Evolutionary conservation across 2,113 vertebrate species (phyloP).

Genomic region (Mastomys coucha): DNA sequence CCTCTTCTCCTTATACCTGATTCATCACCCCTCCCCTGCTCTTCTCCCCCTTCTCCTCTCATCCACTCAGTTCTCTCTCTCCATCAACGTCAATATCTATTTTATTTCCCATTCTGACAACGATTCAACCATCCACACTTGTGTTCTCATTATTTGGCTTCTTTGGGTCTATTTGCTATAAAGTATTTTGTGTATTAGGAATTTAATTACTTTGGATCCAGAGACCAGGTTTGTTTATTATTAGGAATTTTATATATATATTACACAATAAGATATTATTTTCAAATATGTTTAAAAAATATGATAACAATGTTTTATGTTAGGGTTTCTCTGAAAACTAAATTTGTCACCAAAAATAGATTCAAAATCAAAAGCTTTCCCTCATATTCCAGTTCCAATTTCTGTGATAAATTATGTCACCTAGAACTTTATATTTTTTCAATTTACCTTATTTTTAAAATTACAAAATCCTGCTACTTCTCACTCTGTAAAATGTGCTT

Average conservation of each 20-base stretch:
- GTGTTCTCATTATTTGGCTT: no score
- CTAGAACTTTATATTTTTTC: background rate
- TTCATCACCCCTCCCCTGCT: no score
- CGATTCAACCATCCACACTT: no score
- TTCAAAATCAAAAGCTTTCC: background rate
- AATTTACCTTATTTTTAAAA: constrained; percentile 8
- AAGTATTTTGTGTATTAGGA: background rate
- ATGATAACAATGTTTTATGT: background rate
- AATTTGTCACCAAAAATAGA: constrained; percentile 19
- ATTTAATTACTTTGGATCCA: constrained; percentile 29
- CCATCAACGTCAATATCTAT: no score
- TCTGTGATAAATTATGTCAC: background rate
- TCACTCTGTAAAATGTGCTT: background rate
- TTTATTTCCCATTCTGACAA: no score
- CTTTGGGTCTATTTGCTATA: no score
- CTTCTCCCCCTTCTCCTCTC: no score
- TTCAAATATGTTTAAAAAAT: constrained; percentile 30
- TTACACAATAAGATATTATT: background rate
- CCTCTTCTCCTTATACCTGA: no score
- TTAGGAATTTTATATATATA: background rate
- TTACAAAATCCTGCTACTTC: background rate
- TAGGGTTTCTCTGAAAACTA: background rate
- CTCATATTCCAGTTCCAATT: background rate
- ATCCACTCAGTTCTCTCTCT: no score
- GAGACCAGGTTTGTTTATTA: background rate